Evolutionary conservation across 1,140 invertebrate species (phyloP).

Genomic region (Ptiloglossa arizonensis): DNA sequence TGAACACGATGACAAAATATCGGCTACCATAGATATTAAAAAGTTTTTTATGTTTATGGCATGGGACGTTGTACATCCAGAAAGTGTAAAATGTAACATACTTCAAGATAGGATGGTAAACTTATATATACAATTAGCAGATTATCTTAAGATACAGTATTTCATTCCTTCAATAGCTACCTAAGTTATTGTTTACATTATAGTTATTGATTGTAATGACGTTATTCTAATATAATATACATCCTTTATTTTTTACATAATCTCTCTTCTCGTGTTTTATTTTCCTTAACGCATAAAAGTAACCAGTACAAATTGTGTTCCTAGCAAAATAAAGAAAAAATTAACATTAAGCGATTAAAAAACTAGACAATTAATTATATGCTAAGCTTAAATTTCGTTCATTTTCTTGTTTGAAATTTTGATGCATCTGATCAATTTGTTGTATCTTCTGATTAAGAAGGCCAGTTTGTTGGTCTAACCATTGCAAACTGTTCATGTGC

Average conservation of each 20-base stretch:
- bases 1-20: conserved; percentile 69
- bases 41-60: conserved; percentile 83
- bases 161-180: conserved; percentile 82
- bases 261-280: not conserved
- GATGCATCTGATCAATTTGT: conserved; percentile 91
- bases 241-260: conserved; percentile 30
- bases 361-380: conserved; percentile 73
- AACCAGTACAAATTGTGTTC: not conserved
- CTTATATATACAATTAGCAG: conserved; percentile 83
- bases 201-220: not conserved
- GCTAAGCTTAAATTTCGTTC: conserved; percentile 86
- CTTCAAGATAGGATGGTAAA: conserved; percentile 82
- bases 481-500: conserved; percentile 97
- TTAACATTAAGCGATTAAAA: not conserved
- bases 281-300: conserved; percentile 10
- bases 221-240: conserved; percentile 19
- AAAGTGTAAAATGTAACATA: conserved; percentile 84
- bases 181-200: conserved; percentile 22
- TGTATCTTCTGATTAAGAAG: conserved; percentile 90
- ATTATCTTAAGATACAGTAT: conserved; percentile 84
- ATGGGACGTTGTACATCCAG: conserved; percentile 84
- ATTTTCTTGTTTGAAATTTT: conserved; percentile 89
- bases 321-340: not conserved
- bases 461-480: conserved; percentile 91
- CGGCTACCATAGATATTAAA: conserved; percentile 83